These are phyloP conservation scores for Brenthis ino DNA, from an alignment of 2,888 invertebrate genomes.

Conservation along the genomic window DNA sequence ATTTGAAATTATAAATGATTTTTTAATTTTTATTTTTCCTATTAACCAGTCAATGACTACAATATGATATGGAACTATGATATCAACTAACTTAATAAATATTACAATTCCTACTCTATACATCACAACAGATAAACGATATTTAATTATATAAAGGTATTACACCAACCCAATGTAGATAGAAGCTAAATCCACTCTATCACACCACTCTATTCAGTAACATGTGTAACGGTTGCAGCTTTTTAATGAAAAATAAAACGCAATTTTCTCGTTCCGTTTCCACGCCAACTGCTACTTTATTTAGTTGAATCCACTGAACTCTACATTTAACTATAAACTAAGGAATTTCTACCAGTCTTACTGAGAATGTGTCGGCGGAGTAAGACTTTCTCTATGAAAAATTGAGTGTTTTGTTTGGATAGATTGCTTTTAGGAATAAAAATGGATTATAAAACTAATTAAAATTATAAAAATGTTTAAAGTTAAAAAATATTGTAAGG, in stretches of 20 bases:
- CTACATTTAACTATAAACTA: slow-evolving; percentile 3
- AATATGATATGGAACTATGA: no score
- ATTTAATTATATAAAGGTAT: neutral
- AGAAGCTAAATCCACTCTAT: slow-evolving; percentile 31
- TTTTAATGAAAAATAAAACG: slow-evolving; percentile 38
- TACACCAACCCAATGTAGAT: slow-evolving; percentile 9
- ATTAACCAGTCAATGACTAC: no score
- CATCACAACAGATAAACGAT: neutral
- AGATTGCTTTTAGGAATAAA: no score
- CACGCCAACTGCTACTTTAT: slow-evolving; percentile 21
- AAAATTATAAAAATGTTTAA: no score
- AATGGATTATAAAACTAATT: no score
- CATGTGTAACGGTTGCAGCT: slow-evolving; percentile 40
- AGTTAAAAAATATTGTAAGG: no score
- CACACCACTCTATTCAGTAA: slow-evolving; percentile 38
- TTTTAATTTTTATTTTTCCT: no score
- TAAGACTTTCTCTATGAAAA: no score
- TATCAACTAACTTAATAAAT: no score
- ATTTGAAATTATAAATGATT: no score
- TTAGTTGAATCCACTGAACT: neutral
- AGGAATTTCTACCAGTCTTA: neutral
- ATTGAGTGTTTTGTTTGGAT: no score
- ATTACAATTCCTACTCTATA: no score
- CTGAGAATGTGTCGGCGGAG: neutral
- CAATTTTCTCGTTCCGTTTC: slow-evolving; percentile 31